Conservation (phyloP, 2,113 vertebrate species). For the Corythaixoides concolor region DNA sequence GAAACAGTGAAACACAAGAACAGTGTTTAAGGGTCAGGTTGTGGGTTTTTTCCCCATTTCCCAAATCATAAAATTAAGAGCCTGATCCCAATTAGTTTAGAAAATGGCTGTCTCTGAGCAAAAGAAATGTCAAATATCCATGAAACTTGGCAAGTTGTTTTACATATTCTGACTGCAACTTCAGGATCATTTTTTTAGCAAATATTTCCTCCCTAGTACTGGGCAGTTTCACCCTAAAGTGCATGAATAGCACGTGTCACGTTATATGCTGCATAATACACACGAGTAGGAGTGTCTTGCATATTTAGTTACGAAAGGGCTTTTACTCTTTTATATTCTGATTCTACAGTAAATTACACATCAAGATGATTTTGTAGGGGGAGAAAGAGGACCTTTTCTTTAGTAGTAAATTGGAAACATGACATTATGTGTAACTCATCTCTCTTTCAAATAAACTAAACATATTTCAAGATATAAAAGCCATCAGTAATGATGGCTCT, state of each 20-base stretch:
- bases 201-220: neutral
- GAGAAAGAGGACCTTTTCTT: neutral
- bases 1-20: neutral
- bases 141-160: neutral
- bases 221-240: neutral
- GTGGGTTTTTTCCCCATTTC: neutral
- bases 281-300: neutral
- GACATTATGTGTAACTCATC: slow-evolving; percentile 1
- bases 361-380: neutral
- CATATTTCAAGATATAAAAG: neutral
- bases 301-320: neutral
- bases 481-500: neutral
- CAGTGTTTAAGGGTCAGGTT: neutral
- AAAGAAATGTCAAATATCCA: neutral
- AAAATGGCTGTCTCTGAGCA: neutral
- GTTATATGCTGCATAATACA: neutral
- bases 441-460: neutral
- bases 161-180: neutral
- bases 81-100: neutral
- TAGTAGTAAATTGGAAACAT: neutral
- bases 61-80: neutral
- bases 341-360: neutral
- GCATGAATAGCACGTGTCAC: neutral
- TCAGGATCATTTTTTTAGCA: neutral
- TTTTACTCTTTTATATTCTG: neutral